Evolutionary conservation across 1,140 invertebrate species (phyloP), one percentile per base, ranked within the genome.

Genomic region (Protaetia brevitarsis): DNA sequence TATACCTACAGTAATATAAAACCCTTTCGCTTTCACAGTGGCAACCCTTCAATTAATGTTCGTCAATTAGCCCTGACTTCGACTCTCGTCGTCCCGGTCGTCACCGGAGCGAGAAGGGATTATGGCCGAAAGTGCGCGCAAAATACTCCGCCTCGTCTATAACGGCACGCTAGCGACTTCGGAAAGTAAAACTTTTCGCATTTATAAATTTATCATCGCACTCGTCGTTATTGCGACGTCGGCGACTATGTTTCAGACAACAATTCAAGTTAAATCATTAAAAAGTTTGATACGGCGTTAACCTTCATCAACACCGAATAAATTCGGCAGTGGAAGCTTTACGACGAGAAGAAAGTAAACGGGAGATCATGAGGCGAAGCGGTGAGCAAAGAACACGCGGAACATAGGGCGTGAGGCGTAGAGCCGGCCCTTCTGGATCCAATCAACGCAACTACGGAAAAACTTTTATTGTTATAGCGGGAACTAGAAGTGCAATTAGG

Each of bases 191-290:
- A 45, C 41, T 45, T 45, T 45, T 45, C 34, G 23, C 19, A 45
- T 45, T 45, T 45, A 45, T 45, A 45, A 19, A 45, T 45, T 45
- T 19, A 45, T 21, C 41, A 13, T 45, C 41, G 16, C 16, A 8
- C 41, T 45, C 16, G 3, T 13, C 41, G 41, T 45, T 16, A 45
- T 19, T 21, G 41, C 16, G 41, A 45, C 41, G 41, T n/a, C n/a
- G n/a, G 23, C 41, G 16, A 45, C 41, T 45, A 45, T 21, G 41
- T 13, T 45, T 45, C 41, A 45, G 41, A 45, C 41, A 45, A 45
- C 41, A 45, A 45, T 45, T 45, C 41, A 45, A 45, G 41, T 45
- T 45, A 45, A 45, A 45, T 45, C 41, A 45, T 45, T 45, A 45
- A 45, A 45, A 45, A 45, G 41, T 45, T 45, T 45, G 41, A 45